phyloP scores from a whole-genome alignment of 2,797 vertebrate genomes.

The Spea hammondii region DNA sequence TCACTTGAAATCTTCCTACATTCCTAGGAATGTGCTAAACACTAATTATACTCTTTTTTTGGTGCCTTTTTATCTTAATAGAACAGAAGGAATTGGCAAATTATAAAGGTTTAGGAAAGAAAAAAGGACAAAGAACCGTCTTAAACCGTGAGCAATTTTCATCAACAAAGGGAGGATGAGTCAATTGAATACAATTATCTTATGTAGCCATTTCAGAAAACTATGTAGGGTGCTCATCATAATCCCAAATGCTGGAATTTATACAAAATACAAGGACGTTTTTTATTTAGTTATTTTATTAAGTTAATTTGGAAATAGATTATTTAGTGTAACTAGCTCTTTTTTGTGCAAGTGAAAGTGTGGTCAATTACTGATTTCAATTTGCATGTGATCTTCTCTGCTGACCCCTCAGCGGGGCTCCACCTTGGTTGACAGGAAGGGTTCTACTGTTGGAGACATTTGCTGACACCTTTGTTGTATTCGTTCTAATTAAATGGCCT shows the following conservation, averaged over 20 bases:
- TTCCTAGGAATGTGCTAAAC: neutral
- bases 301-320: no score
- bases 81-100: neutral
- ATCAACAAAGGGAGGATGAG: constrained; percentile 10
- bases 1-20: neutral
- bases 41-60: constrained; percentile 12
- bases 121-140: neutral
- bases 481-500: neutral
- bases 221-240: neutral
- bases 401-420: no score
- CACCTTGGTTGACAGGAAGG: no score
- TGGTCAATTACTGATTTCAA: neutral
- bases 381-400: no score
- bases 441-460: no score
- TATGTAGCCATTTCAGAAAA: neutral
- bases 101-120: neutral
- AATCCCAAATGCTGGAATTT: neutral
- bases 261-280: neutral
- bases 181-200: neutral
- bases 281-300: neutral
- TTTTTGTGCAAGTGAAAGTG: neutral
- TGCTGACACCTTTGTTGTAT: no score
- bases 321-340: no score
- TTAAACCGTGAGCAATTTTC: neutral
- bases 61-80: constrained; percentile 1